Evolutionary conservation across 2,888 invertebrate genomes (phyloP).

Genomic region (Ligdia adustata): DNA sequence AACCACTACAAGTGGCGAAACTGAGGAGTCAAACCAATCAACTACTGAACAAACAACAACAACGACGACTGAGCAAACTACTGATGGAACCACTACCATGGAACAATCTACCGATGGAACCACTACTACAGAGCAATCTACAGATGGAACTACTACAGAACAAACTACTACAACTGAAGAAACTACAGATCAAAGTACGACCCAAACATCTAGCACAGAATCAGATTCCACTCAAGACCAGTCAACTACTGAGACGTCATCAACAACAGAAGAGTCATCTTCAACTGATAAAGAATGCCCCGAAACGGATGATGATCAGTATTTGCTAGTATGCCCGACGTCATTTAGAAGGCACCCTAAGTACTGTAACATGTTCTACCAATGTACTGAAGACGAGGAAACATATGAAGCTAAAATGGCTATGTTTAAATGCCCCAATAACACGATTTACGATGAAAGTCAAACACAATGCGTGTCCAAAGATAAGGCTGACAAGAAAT

Average conservation of each 20-base stretch:
- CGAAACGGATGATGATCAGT: slow-evolving; percentile 87
- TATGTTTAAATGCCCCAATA: slow-evolving; percentile 90
- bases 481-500: slow-evolving; percentile 81
- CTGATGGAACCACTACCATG: slow-evolving; percentile 19
- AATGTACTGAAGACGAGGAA: slow-evolving; percentile 87
- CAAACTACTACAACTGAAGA: slow-evolving; percentile 41
- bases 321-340: slow-evolving; percentile 90
- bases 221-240: slow-evolving; percentile 32
- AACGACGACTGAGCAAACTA: slow-evolving; percentile 30
- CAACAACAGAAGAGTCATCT: slow-evolving; percentile 44
- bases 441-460: slow-evolving; percentile 89
- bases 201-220: slow-evolving; percentile 44
- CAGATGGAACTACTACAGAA: slow-evolving; percentile 45
- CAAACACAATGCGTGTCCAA: slow-evolving; percentile 89
- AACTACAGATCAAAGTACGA: slow-evolving; percentile 40
- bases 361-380: slow-evolving; percentile 93
- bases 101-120: slow-evolving; percentile 28
- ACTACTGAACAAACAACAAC: slow-evolving; percentile 36
- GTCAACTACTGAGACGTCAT: slow-evolving; percentile 38
- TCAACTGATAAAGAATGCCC: slow-evolving; percentile 70
- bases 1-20: slow-evolving; percentile 8
- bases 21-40: slow-evolving; percentile 40
- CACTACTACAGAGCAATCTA: slow-evolving; percentile 39
- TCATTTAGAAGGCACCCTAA: slow-evolving; percentile 93
- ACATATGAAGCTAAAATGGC: slow-evolving; percentile 89